Conservation (phyloP, 2,113 vertebrate genomes). For the Stigmatopora argus region DNA sequence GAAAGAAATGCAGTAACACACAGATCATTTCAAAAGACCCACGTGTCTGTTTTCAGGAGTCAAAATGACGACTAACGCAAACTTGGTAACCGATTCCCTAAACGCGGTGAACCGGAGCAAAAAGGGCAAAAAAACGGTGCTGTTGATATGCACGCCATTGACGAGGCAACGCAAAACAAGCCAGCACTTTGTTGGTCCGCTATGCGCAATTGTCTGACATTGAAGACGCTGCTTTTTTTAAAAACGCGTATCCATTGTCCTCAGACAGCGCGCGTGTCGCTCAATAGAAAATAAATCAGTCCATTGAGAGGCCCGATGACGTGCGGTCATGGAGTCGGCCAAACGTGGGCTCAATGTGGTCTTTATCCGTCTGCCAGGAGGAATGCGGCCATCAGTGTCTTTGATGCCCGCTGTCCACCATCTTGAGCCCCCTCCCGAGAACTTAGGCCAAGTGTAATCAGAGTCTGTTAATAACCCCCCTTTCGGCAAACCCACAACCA, state of each 20-base stretch:
- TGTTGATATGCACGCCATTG: background rate
- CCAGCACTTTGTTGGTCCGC: slow-evolving; percentile 7
- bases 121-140: background rate
- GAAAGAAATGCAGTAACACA: too few species aligned
- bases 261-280: slow-evolving; percentile 13
- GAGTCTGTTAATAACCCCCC: background rate
- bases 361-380: slow-evolving; percentile 57
- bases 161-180: slow-evolving; percentile 3
- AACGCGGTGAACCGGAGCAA: background rate
- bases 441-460: background rate
- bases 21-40: too few species aligned
- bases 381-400: slow-evolving; percentile 56
- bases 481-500: background rate
- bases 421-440: background rate
- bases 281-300: slow-evolving; percentile 59
- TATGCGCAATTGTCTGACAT: background rate
- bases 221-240: slow-evolving; percentile 38
- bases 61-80: background rate
- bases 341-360: slow-evolving; percentile 61
- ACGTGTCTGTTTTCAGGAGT: too few species aligned
- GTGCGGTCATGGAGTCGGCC: slow-evolving; percentile 56
- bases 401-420: slow-evolving; percentile 41
- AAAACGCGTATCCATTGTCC: slow-evolving; percentile 33
- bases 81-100: background rate
- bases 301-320: slow-evolving; percentile 62